A percentile compares a stretch with the other conserved stretches of the same genome.
Evolutionary conservation across 2,888 invertebrate species (phyloP).

Genomic region (Noctua janthina): DNA sequence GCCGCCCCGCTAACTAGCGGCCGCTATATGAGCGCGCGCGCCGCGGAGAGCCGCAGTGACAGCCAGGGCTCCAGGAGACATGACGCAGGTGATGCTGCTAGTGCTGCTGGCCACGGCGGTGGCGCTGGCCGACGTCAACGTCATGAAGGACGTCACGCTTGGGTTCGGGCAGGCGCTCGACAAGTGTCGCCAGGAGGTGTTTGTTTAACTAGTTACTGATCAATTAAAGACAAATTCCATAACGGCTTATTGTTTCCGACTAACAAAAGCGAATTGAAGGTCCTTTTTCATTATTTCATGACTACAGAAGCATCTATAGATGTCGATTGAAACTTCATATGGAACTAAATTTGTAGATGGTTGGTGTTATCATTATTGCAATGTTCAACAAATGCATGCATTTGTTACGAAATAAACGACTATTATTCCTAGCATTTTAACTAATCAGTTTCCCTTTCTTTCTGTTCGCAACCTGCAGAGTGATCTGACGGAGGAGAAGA

Average conservation of each 20-base stretch:
- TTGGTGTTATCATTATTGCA: not conserved
- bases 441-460: not conserved
- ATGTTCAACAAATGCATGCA: not conserved
- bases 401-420: not conserved
- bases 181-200: slow-evolving; percentile 83
- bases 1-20: not conserved
- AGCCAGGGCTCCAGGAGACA: not conserved
- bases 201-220: not conserved
- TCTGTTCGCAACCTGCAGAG: slow-evolving; percentile 71
- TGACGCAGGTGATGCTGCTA: slow-evolving; percentile 44
- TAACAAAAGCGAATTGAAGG: not conserved
- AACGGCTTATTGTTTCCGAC: not conserved
- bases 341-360: not conserved
- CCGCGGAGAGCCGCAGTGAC: not conserved
- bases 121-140: slow-evolving; percentile 69
- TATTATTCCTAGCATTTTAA: not conserved
- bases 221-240: not conserved
- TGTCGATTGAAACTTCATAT: not conserved
- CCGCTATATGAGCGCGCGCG: slow-evolving; percentile 46
- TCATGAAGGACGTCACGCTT: slow-evolving; percentile 87
- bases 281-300: not conserved
- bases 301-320: not conserved
- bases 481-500: slow-evolving; percentile 82
- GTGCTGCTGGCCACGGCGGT: slow-evolving; percentile 51
- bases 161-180: slow-evolving; percentile 87